Base-by-base conservation (phyloP, 2,113 vertebrate genomes). In the Ptyas mucosa region DNA sequence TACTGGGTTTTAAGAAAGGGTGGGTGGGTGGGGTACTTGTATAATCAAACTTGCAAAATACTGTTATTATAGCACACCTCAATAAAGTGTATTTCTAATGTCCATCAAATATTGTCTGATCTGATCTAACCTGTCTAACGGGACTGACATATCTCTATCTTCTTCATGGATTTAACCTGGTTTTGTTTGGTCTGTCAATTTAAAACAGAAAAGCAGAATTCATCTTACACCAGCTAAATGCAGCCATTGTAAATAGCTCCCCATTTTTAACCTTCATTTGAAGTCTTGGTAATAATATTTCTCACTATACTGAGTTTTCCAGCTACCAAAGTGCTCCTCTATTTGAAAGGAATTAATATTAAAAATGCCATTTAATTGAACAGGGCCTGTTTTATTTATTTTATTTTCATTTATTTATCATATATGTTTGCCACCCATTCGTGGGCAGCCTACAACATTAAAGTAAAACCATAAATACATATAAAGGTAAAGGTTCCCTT, bases 261-360 rank as follows among this genome's bases (percentile, higher is more conserved):
- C 29, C 6, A 34, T 18, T 75, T 75, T 75, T 75, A 75, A 75
- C 20, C 14, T 49, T 89, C 89, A 91, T 0, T 0, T 26, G 55
- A 61, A 87, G 5, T 0, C 1, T 46, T 2, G 0, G 52, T 90
- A 87, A 93, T 90, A 95, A 85, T 39, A 39, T 95, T 69, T 88
- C 61, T 12, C 85, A 95, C 75, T 92, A 95, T 96, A 58, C 90
- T 96, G 94, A 96, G 89, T 93, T 96, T 94, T 96, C 11, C 81
- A 95, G 95, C 87, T 91, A 54, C 88, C 91, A 90, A 93, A 75
- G 55, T 87, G 89, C 85, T 93, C 53, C 86, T 96, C 87, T 94
- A 23, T 95, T 96, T 90, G 55, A 54, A 51, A 93, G 91, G 90
- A 88, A 95, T 96, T 95, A 94, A 91, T 58, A 29, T 95, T 95